Percentiles rank a stretch among this genome's conserved stretches.
Evolutionary conservation across 2,113 vertebrate species (phyloP).

Genomic region (Anoura caudifer): DNA sequence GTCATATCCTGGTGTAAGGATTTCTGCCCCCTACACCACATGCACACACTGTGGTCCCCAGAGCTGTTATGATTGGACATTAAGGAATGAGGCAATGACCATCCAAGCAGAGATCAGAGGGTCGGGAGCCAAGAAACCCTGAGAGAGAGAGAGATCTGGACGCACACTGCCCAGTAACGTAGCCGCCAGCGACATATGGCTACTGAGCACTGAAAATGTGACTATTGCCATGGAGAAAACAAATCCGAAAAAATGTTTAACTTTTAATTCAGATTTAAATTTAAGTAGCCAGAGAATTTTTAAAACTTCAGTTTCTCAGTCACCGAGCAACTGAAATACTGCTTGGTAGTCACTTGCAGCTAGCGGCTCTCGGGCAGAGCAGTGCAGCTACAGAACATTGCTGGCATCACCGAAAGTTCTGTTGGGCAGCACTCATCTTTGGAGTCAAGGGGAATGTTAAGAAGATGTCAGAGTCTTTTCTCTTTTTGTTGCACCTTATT

Average conservation of each 20-base stretch:
- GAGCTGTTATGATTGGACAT: neutral
- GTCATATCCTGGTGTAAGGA: neutral
- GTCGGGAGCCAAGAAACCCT: neutral
- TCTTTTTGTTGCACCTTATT: neutral
- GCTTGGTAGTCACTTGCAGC: neutral
- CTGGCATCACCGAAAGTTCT: neutral
- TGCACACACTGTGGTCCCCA: neutral
- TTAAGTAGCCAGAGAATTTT: neutral
- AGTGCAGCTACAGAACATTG: neutral
- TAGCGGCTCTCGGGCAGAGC: neutral
- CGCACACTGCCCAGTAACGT: neutral
- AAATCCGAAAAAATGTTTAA: neutral
- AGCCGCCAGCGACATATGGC: neutral
- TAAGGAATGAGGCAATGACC: neutral
- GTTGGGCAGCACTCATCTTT: neutral
- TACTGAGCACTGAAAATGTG: neutral
- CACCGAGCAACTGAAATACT: no score
- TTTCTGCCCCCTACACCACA: neutral
- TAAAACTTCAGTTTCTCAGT: neutral
- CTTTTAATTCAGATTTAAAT: constrained; percentile 13
- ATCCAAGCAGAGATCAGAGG: neutral
- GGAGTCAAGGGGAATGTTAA: neutral
- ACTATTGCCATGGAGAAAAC: neutral
- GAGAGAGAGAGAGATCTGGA: neutral
- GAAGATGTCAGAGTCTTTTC: neutral